Base-by-base conservation (phyloP, 2,888 invertebrate genomes). In the Meteorus cinctellus region DNA sequence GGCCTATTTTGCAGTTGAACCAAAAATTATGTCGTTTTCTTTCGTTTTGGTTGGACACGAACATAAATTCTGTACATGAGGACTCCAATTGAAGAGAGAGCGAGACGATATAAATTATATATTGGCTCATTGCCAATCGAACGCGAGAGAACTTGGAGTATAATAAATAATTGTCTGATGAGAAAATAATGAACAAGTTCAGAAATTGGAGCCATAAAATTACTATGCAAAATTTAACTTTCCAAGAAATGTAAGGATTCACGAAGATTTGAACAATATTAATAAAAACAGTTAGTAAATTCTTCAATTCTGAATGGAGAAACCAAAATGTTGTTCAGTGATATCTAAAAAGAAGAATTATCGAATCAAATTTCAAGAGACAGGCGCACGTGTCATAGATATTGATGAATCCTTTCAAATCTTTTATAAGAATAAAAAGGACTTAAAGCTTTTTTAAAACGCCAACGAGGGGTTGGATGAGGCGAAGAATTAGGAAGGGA, bases 1-100 rank as follows among this genome's bases (percentile, higher is more conserved):
- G 73, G 60, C 60, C 60, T n/a, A 41, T 68, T 66, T 67, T 80
- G 65, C 72, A 68, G 62, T 70, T 29, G 77, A 74, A 73, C 78
- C 75, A 62, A 80, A 41, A 75, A 74, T 55, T 19, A 19, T 8
- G n/a, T n/a, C 69, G 19, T 72, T 10, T 8, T 67, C 36, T 60
- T 34, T 72, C 41, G 41, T 67, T 51, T 62, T 69, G 24, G 10
- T 59, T 14, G 24, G n/a, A 55, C n/a, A 19, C 19, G 4, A 55
- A 19, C 2, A 19, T 55, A 55, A 1, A 6, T 55, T 45, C 36
- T 31, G 34, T 60, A 63, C 24, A 59, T 68, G 34, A 6, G 2
- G 8, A 51, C 45, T 67, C 51, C 4, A 65, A 41, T 41, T 41
- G 41, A 12, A 41, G 8, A 41, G 6, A 41, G 2, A 41, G 41